A percentile compares a stretch with the other conserved stretches of the same genome.
Conservation (phyloP, 2,797 vertebrate species). For the Propithecus deckenii region DNA sequence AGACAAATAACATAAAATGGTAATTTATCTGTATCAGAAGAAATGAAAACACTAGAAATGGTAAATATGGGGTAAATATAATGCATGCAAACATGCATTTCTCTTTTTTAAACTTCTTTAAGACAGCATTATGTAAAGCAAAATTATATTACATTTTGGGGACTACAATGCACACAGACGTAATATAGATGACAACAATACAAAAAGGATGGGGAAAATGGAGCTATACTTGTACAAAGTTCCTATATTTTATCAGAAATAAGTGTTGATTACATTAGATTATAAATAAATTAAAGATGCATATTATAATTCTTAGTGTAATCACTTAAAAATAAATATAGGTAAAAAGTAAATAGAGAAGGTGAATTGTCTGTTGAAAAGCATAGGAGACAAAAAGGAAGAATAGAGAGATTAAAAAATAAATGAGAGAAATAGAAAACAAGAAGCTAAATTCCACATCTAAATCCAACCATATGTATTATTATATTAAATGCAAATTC, state of each 20-base stretch:
- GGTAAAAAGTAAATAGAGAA: neutral
- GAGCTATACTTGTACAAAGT: neutral
- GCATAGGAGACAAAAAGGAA: neutral
- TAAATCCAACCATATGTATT: neutral
- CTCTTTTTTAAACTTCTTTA: neutral
- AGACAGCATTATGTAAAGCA: neutral
- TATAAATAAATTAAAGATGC: neutral
- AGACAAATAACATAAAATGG: slow-evolving; percentile 41
- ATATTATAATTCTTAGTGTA: neutral
- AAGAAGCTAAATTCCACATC: neutral
- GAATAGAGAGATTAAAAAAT: neutral
- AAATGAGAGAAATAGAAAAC: neutral
- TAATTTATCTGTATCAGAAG: neutral
- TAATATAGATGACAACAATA: neutral
- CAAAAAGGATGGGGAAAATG: neutral
- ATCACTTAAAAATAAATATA: neutral
- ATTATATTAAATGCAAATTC: neutral
- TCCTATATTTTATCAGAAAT: neutral
- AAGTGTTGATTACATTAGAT: neutral
- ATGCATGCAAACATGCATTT: neutral
- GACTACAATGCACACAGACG: neutral
- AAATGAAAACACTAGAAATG: neutral
- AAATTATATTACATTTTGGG: neutral
- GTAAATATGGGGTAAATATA: neutral
- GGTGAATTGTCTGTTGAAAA: neutral